These are phyloP conservation scores for Diplolepis rosae DNA, from an alignment of 2,888 invertebrate species.

Conservation along the genomic window DNA sequence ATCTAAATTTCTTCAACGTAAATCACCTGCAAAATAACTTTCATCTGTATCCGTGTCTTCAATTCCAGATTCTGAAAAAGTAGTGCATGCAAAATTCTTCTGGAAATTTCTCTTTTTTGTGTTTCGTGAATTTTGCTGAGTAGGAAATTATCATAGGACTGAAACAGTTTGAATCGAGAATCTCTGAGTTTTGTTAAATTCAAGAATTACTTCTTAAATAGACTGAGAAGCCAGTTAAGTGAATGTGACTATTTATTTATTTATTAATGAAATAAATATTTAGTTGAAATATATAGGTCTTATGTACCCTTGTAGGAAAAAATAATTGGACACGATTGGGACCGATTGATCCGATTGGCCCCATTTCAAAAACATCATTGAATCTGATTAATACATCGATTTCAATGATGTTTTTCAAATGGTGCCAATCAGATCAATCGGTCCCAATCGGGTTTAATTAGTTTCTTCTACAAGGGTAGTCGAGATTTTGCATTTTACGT, in stretches of 20 bases:
- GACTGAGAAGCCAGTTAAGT: neutral
- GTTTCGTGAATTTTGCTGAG: neutral
- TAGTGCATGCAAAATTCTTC: neutral
- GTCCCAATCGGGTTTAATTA: too few relatives aligned
- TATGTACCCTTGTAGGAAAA: too few relatives aligned
- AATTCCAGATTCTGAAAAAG: neutral
- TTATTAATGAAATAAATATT: neutral
- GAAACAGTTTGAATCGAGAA: neutral
- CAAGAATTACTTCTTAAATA: neutral
- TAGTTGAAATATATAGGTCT: too few relatives aligned
- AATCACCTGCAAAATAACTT: neutral
- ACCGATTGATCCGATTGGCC: too few relatives aligned
- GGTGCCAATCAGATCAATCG: too few relatives aligned
- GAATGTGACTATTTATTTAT: neutral
- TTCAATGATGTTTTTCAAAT: too few relatives aligned
- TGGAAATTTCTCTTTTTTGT: neutral
- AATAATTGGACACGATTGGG: too few relatives aligned
- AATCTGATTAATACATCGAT: too few relatives aligned
- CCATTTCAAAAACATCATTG: too few relatives aligned
- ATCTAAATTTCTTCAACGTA: conserved; percentile 14
- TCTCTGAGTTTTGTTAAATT: neutral
- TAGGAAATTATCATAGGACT: neutral
- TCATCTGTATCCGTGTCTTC: neutral
- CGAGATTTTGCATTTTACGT: neutral
- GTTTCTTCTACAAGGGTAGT: too few relatives aligned